A percentile compares a stretch with the other conserved stretches of the same genome.
Evolutionary conservation across 2,113 vertebrate species (phyloP).

Genomic region (Pagrus major): DNA sequence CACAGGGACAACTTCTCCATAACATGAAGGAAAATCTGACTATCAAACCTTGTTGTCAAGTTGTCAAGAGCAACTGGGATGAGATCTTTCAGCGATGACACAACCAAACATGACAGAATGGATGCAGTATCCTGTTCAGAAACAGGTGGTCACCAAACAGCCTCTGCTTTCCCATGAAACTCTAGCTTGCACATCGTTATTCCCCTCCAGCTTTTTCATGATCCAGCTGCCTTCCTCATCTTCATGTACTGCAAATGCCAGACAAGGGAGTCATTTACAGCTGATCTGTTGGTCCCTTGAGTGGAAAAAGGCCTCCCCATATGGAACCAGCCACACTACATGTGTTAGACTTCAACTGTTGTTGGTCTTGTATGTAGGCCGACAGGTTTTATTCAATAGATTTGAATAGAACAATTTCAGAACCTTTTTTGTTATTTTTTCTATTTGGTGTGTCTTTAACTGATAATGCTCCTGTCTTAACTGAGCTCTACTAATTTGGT

Average conservation of each 20-base stretch:
- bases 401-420: too few species aligned
- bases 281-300: not conserved
- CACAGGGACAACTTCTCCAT: not conserved
- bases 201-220: conserved; percentile 22
- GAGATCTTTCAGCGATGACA: not conserved
- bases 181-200: conserved; percentile 3
- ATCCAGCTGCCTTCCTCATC: conserved; percentile 11
- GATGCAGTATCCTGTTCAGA: not conserved
- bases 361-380: not conserved
- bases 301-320: not conserved
- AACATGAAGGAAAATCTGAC: not conserved
- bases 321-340: not conserved
- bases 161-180: conserved; percentile 21
- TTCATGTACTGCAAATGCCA: not conserved
- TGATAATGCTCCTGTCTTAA: too few species aligned
- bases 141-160: conserved; percentile 43
- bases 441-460: too few species aligned
- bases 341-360: not conserved
- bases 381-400: too few species aligned
- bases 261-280: conserved; percentile 21
- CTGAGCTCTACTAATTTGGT: too few species aligned
- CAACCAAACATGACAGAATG: not conserved
- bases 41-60: not conserved
- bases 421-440: too few species aligned
- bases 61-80: conserved; percentile 2